Conservation (phyloP, 1,140 invertebrate genomes). For the Drosophila quadrilineata region DNA sequence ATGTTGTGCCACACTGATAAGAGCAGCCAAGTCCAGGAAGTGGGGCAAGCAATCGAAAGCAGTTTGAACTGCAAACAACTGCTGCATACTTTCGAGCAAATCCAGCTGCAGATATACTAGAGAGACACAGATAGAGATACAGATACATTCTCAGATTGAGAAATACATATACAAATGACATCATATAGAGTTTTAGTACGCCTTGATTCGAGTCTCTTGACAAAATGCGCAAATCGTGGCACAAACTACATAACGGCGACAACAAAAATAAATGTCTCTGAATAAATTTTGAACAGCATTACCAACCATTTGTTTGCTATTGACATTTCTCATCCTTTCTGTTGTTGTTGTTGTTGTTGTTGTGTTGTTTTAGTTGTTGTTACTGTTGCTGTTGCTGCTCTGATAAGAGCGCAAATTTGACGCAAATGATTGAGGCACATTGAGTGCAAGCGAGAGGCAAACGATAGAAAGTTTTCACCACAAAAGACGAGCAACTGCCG, state of each 20-base stretch:
- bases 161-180: slow-evolving; percentile 37
- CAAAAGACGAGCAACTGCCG: slow-evolving; percentile 50
- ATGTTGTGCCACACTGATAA: slow-evolving; percentile 25
- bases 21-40: slow-evolving; percentile 13
- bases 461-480: slow-evolving; percentile 65
- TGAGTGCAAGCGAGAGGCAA: slow-evolving; percentile 17
- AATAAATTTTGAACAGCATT: slow-evolving; percentile 61
- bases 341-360: slow-evolving; percentile 5
- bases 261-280: slow-evolving; percentile 58
- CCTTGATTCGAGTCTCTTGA: slow-evolving; percentile 29
- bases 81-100: slow-evolving; percentile 39
- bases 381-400: slow-evolving; percentile 41
- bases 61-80: slow-evolving; percentile 24
- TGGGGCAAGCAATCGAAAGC: neutral
- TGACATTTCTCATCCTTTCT: slow-evolving; percentile 18
- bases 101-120: neutral
- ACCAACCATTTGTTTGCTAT: slow-evolving; percentile 57
- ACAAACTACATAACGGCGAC: slow-evolving; percentile 42
- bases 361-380: slow-evolving; percentile 18
- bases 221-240: slow-evolving; percentile 39
- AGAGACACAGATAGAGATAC: neutral
- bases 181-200: too few relatives aligned
- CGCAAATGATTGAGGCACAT: slow-evolving; percentile 26
- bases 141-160: too few relatives aligned
- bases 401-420: slow-evolving; percentile 68